Conservation (phyloP, 2,797 vertebrate species). For the Apogon talboti region DNA sequence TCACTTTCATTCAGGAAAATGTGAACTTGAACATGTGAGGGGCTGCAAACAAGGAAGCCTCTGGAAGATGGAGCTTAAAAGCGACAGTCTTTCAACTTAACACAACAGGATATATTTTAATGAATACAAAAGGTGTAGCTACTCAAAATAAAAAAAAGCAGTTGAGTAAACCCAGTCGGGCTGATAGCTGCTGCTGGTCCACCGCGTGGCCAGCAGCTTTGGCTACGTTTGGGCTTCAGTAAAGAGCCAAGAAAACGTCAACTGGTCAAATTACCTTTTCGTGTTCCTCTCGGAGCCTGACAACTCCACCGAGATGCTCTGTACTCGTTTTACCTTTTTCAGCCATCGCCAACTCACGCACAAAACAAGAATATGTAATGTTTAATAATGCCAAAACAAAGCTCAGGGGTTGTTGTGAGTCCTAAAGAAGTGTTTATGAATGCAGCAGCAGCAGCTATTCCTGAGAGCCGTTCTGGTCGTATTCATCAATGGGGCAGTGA, state of each 20-base stretch:
- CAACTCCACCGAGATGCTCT: constrained; percentile 74
- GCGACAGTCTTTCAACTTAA: neutral
- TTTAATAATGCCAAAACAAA: constrained; percentile 59
- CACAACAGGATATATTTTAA: neutral
- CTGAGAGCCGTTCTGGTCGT: constrained; percentile 78
- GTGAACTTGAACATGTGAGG: constrained; percentile 36
- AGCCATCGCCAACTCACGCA: constrained; percentile 75
- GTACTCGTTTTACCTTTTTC: constrained; percentile 53
- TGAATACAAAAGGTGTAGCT: accelerated
- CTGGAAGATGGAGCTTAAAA: constrained; percentile 48
- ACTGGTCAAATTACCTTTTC: constrained; percentile 86
- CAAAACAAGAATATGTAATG: constrained; percentile 27
- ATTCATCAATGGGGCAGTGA: constrained; percentile 86
- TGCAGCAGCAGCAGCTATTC: constrained; percentile 86
- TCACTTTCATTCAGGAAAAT: constrained; percentile 3
- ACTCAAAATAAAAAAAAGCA: too few species aligned
- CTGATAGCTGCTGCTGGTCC: neutral
- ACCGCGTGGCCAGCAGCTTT: constrained; percentile 52
- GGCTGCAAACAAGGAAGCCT: constrained; percentile 56
- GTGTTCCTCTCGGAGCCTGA: constrained; percentile 90
- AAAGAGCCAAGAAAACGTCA: constrained; percentile 13
- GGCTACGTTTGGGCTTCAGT: constrained; percentile 18
- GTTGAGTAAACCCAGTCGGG: neutral
- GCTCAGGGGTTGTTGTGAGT: constrained; percentile 91
- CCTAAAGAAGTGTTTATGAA: constrained; percentile 96